phyloP scores from a whole-genome alignment of 1,140 invertebrate species.

The Papilio polytes region DNA sequence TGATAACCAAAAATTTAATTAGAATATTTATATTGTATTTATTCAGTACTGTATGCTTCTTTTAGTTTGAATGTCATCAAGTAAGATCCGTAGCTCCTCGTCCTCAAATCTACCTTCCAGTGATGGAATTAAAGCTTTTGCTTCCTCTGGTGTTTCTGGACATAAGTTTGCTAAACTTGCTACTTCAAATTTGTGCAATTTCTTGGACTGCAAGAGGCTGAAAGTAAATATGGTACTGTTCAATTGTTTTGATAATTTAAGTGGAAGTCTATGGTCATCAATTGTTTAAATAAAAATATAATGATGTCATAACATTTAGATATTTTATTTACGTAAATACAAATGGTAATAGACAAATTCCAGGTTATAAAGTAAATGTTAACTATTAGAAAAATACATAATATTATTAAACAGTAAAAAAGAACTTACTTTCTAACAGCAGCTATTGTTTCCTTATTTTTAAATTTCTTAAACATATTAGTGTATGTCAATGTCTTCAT shows the following conservation, averaged over 20 bases:
- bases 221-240: conserved; percentile 63
- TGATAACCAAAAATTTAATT: background rate
- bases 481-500: conserved; percentile 99
- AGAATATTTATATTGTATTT: background rate
- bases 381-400: no score
- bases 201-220: conserved; percentile 96
- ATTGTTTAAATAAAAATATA: no score
- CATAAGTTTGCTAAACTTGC: conserved; percentile 98
- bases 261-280: no score
- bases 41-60: conserved; percentile 97
- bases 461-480: conserved; percentile 97
- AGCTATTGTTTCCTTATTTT: conserved; percentile 98
- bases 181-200: conserved; percentile 99
- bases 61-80: conserved; percentile 99
- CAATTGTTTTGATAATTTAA: background rate
- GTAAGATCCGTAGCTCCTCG: conserved; percentile 95
- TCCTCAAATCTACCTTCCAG: conserved; percentile 98
- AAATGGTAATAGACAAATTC: no score
- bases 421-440: conserved; percentile 93
- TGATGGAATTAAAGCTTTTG: conserved; percentile 98
- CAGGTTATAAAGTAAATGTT: no score
- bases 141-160: conserved; percentile 98
- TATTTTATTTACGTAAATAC: no score
- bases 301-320: no score
- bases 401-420: no score